Evolutionary conservation across 2,888 invertebrate species (phyloP).

Genomic region (Eudemis profundana): DNA sequence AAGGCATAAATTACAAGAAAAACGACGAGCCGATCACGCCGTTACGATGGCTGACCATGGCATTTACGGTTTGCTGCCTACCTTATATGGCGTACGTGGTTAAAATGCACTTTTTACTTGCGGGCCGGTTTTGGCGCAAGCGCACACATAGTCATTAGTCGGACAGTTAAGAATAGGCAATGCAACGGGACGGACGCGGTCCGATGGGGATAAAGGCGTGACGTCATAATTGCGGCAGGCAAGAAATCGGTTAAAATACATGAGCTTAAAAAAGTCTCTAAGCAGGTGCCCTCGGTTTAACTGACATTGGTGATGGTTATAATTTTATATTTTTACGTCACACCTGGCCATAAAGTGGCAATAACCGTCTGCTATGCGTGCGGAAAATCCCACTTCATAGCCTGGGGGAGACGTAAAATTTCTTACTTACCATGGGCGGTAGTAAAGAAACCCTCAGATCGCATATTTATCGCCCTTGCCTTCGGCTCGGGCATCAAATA

Average conservation of each 20-base stretch:
- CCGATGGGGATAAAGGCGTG: slow-evolving; percentile 37
- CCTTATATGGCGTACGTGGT: slow-evolving; percentile 67
- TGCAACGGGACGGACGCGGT: slow-evolving; percentile 55
- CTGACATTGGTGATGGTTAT: not conserved
- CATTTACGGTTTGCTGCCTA: slow-evolving; percentile 80
- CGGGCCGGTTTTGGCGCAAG: slow-evolving; percentile 48
- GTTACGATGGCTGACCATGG: slow-evolving; percentile 82
- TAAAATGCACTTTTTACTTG: slow-evolving; percentile 71
- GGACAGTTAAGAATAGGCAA: slow-evolving; percentile 59
- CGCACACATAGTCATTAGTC: slow-evolving; percentile 60
- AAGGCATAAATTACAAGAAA: slow-evolving; percentile 76
- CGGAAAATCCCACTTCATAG: too few relatives aligned
- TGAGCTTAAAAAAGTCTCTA: not conserved
- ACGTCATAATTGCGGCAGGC: slow-evolving; percentile 38
- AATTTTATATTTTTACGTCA: too few relatives aligned
- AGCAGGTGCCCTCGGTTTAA: slow-evolving; percentile 22
- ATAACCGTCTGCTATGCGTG: too few relatives aligned
- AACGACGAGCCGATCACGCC: slow-evolving; percentile 70
- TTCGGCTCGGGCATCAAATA: too few relatives aligned
- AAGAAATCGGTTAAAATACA: slow-evolving; percentile 25
- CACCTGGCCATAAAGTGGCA: too few relatives aligned
- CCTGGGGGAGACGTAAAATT: too few relatives aligned
- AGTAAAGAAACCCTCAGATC: too few relatives aligned
- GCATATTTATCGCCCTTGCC: too few relatives aligned
- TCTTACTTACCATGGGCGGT: too few relatives aligned